A percentile compares a stretch with the other conserved stretches of the same genome.
Evolutionary conservation across 2,113 vertebrate genomes (phyloP).

Genomic region (Elanoides forficatus): DNA sequence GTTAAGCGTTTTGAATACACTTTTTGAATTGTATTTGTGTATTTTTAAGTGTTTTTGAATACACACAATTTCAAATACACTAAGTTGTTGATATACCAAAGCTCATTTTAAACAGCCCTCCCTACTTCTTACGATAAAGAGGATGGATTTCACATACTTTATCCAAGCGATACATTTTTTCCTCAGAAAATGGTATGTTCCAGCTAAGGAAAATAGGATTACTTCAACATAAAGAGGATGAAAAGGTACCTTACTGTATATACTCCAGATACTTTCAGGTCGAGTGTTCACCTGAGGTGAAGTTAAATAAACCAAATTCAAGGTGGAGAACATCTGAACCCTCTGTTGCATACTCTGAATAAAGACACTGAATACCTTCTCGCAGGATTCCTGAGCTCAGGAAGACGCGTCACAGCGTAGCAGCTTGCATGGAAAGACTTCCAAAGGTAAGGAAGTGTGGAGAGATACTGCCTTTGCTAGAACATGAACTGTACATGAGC

Average conservation of each 20-base stretch:
- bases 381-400: background rate
- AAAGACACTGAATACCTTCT: background rate
- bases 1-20: background rate
- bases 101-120: fast-evolving
- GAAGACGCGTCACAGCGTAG: fast-evolving
- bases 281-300: background rate
- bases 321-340: background rate
- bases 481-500: background rate
- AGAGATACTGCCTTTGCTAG: background rate
- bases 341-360: background rate
- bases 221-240: background rate
- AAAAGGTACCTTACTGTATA: background rate
- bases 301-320: background rate
- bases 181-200: fast-evolving
- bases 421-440: background rate
- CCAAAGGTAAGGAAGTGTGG: background rate
- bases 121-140: background rate
- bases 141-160: background rate
- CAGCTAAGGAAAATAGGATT: background rate
- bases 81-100: background rate
- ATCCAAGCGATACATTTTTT: background rate
- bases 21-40: too few relatives aligned
- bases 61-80: background rate
- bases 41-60: too few relatives aligned
- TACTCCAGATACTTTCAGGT: background rate